Base-by-base conservation (phyloP, 2,888 invertebrate genomes). In the Lasioglossum vierecki region DNA sequence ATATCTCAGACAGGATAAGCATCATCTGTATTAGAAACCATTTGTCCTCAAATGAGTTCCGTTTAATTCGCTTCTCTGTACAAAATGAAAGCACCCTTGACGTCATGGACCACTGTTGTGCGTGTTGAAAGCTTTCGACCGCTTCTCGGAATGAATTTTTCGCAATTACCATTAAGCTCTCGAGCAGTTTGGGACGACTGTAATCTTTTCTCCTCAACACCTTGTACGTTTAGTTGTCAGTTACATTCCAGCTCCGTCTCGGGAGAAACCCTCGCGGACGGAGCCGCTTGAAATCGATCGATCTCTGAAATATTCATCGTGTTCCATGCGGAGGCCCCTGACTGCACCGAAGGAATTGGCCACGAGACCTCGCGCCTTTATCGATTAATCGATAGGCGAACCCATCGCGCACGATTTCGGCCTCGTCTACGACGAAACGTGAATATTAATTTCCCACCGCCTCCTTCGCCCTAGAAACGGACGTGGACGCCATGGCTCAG, bases 241-340 rank as follows among this genome's bases (percentile, higher is more conserved):
- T 89, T 89, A 87, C 86, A 89, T 90, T 89, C 89, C 86, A 74
- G 84, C 82, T 81, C 85, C 82, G 87, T 82, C 88, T 68, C 81
- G 72, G 70, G 77, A 73, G 82, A 74, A 82, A 81, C 76, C 81
- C 81, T 66, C 79, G 77, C 86, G 81, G 76, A 79, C 35, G 73
- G 77, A 87, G 90, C 83, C 84, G 89, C 83, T 89, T 81, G 85
- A 88, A 91, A 91, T 93, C 92, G 91, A 93, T 92, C 92, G 91
- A 92, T 92, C 91, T 90, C 87, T 93, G 89, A 93, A 93, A 92
- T 92, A 93, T 93, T 92, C 91, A 92, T 92, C 89, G 88, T 84
- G 78, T 88, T 91, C 86, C 88, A 88, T 84, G 84, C 88, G 53
- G 80, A 80, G 82, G 78, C 78, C 79, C 82, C 83, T 75, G 80